A percentile compares a stretch with the other conserved stretches of the same genome.
These are phyloP conservation scores for Meriones psammophilus DNA, from an alignment of 2,797 vertebrate species.

Conservation along the genomic window DNA sequence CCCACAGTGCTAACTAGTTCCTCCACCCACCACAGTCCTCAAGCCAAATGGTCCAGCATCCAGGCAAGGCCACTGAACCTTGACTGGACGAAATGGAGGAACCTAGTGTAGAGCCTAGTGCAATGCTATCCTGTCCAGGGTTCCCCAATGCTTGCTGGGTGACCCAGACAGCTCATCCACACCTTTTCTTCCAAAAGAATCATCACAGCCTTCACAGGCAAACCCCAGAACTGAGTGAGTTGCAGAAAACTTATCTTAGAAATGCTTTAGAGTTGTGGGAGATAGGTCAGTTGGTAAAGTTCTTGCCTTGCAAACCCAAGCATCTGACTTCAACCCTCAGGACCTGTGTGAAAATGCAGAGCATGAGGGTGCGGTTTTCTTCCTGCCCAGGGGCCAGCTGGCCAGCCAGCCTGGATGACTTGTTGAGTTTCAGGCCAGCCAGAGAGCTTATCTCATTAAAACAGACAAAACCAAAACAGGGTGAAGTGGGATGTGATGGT, in stretches of 20 bases:
- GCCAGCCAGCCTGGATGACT: background rate
- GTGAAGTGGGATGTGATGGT: background rate
- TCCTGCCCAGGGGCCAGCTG: background rate
- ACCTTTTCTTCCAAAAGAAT: slow-evolving; percentile 31
- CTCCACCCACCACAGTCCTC: too few relatives aligned
- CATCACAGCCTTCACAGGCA: background rate
- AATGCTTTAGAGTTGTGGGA: background rate
- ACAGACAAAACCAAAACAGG: too few relatives aligned
- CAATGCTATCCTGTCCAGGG: background rate
- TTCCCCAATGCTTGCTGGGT: background rate
- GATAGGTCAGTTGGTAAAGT: background rate
- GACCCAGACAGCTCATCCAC: background rate
- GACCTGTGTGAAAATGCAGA: background rate
- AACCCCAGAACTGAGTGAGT: slow-evolving; percentile 32
- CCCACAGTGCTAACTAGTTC: background rate
- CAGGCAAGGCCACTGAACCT: background rate
- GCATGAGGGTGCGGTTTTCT: background rate
- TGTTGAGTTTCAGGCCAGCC: background rate
- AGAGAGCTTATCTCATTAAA: background rate
- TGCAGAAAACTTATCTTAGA: slow-evolving; percentile 27
- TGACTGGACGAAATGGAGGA: background rate
- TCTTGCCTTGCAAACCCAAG: background rate
- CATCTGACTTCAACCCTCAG: background rate
- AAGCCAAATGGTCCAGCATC: too few relatives aligned
- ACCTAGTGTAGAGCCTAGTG: too few relatives aligned